Base-by-base conservation (phyloP, 2,113 vertebrate species). In the Periophthalmodon schlosseri region DNA sequence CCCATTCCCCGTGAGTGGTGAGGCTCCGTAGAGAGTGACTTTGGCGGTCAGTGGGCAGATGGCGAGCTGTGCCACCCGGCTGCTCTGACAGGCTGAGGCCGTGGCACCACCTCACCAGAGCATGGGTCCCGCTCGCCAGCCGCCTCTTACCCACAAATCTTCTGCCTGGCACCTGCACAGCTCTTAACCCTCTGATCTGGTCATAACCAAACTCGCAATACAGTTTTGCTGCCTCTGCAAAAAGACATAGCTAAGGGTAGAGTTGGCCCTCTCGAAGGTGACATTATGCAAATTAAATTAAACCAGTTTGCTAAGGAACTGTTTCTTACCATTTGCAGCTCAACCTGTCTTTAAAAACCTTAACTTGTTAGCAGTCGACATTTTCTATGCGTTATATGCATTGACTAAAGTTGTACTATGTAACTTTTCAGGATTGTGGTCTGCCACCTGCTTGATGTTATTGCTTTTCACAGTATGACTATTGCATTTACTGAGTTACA, bases 1-100 rank as follows among this genome's bases (percentile, higher is more conserved):
- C 21, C 56, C n/a, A 1, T 58, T 9, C 23, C 4, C 13, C 14
- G 56, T 24, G 56, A 36, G 74, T 70, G 79, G 23, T 71, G 70
- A 70, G 49, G 23, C 56, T 78, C 70, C 73, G 80, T 28, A 58
- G 85, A 83, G 89, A 87, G 91, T 90, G 91, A 91, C 91, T 91
- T 90, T 91, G 86, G 76, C 83, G 90, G 89, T 92, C 84, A 77
- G 24, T 68, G 73, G 84, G 64, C 91, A 92, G 92, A 93, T 92
- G 92, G 92, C 16, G 68, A 81, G 89, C 70, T 56, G 73, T 84
- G 88, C 84, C 89, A 88, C 79, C 78, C 86, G 52, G 72, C 46
- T 44, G 69, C 82, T 73, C 52, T 91, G 90, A 91, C 91, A 36
- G 83, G 75, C 86, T 66, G 60, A 1, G 76, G 69, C 78, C 11